Conservation (phyloP, 2,888 invertebrate genomes). For the Eristalis tenax region DNA sequence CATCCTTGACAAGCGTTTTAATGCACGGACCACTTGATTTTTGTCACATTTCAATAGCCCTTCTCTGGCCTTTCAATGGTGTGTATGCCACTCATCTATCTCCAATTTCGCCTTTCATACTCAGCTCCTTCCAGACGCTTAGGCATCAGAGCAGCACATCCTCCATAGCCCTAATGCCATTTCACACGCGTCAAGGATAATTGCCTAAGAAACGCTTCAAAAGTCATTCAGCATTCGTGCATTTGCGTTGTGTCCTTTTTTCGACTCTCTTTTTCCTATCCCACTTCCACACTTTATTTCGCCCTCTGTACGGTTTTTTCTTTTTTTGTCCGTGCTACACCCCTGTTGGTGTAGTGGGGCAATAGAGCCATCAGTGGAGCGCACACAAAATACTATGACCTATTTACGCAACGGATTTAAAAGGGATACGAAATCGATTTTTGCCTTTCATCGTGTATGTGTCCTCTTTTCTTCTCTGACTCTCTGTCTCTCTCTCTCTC, state of each 20-base stretch:
- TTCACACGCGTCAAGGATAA: constrained; percentile 66
- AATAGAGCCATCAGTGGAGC: constrained; percentile 64
- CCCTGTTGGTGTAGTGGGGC: constrained; percentile 43
- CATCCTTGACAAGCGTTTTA: constrained; percentile 40
- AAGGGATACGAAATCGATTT: constrained; percentile 63
- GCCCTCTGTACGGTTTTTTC: neutral
- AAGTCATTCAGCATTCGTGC: constrained; percentile 49
- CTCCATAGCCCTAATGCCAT: constrained; percentile 31
- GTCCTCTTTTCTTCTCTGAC: neutral
- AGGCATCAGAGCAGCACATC: constrained; percentile 57
- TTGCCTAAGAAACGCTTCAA: constrained; percentile 59
- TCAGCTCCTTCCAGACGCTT: constrained; percentile 60
- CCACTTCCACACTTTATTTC: neutral
- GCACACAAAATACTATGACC: constrained; percentile 65
- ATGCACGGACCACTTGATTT: constrained; percentile 34
- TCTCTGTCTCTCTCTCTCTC: neutral
- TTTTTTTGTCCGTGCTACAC: neutral
- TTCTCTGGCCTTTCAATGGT: constrained; percentile 19
- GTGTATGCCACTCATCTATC: constrained; percentile 12
- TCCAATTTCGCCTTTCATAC: constrained; percentile 19
- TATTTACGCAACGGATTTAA: constrained; percentile 56
- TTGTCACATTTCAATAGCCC: constrained; percentile 48
- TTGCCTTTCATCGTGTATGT: constrained; percentile 11
- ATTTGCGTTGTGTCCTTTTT: constrained; percentile 37
- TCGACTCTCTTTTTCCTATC: neutral